A percentile compares a stretch with the other conserved stretches of the same genome.
Conservation (phyloP, 1,140 invertebrate genomes). For the Micrasema longulum region DNA sequence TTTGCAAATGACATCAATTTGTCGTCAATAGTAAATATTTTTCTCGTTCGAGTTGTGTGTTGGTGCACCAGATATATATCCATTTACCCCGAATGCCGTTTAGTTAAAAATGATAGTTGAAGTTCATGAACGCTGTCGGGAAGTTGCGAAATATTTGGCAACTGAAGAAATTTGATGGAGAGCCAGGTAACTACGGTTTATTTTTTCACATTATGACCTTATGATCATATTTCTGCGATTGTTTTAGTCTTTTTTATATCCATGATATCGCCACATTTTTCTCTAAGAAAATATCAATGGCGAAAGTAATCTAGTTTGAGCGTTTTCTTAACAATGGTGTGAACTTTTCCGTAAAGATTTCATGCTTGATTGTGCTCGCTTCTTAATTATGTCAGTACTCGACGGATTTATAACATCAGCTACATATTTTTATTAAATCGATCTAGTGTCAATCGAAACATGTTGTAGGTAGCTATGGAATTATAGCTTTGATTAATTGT, state of each 20-base stretch:
- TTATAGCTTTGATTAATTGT: too few species aligned
- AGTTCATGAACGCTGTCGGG: conserved; percentile 44
- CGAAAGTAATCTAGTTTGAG: conserved; percentile 8
- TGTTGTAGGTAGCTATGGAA: too few species aligned
- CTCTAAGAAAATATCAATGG: conserved; percentile 19
- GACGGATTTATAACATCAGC: too few species aligned
- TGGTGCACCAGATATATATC: conserved; percentile 3
- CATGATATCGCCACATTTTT: background rate
- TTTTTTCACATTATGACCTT: conserved; percentile 42
- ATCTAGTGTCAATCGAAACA: too few species aligned
- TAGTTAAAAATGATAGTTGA: conserved; percentile 38
- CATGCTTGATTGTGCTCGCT: conserved; percentile 7
- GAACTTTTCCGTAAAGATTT: conserved; percentile 23
- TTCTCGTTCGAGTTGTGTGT: conserved; percentile 19
- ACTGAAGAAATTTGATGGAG: conserved; percentile 46
- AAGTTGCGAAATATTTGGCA: conserved; percentile 49
- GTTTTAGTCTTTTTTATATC: background rate
- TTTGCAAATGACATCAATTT: conserved; percentile 46
- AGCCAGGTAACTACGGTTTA: conserved; percentile 46
- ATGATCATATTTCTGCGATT: conserved; percentile 20
- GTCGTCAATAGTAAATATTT: conserved; percentile 37
- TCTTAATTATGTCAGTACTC: background rate
- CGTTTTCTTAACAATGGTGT: conserved; percentile 22
- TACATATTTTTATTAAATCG: too few species aligned
- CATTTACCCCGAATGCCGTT: conserved; percentile 12